Conservation (phyloP, 2,797 vertebrate genomes). For the Crenichthys baileyi region DNA sequence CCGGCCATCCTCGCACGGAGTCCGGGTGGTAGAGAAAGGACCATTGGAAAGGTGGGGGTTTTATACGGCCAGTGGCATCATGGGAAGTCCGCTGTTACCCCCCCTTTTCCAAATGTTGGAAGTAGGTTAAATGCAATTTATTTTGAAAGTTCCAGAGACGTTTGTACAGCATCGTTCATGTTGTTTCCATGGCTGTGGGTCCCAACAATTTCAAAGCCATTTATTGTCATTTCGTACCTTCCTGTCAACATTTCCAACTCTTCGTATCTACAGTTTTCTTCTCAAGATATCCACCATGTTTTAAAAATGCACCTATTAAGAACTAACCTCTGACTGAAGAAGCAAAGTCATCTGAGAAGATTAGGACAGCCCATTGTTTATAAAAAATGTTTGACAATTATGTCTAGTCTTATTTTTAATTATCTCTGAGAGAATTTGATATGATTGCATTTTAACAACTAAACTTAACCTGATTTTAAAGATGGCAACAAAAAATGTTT, state of each 20-base stretch:
- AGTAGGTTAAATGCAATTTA: too few species aligned
- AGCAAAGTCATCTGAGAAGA: not conserved
- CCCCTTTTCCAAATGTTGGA: too few species aligned
- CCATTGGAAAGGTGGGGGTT: too few species aligned
- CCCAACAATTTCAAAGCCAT: not conserved
- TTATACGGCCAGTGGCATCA: too few species aligned
- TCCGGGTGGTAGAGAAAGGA: too few species aligned
- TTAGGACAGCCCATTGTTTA: not conserved
- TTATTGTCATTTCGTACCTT: not conserved
- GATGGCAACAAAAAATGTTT: not conserved
- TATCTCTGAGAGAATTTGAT: not conserved
- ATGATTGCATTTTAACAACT: not conserved
- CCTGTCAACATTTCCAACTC: not conserved
- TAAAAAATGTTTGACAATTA: not conserved
- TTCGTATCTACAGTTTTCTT: not conserved
- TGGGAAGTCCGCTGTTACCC: too few species aligned
- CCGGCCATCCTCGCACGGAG: too few species aligned
- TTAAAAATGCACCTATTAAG: not conserved
- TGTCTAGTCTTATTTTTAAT: too few species aligned
- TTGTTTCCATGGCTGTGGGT: too few species aligned
- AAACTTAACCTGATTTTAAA: not conserved
- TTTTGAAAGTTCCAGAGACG: too few species aligned
- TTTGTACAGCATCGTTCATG: too few species aligned
- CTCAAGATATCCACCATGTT: not conserved
- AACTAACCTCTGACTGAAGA: not conserved